A percentile compares a stretch with the other conserved stretches of the same genome.
Evolutionary conservation across 2,888 invertebrate genomes (phyloP).

Genomic region (Phoenoteleia sp.): DNA sequence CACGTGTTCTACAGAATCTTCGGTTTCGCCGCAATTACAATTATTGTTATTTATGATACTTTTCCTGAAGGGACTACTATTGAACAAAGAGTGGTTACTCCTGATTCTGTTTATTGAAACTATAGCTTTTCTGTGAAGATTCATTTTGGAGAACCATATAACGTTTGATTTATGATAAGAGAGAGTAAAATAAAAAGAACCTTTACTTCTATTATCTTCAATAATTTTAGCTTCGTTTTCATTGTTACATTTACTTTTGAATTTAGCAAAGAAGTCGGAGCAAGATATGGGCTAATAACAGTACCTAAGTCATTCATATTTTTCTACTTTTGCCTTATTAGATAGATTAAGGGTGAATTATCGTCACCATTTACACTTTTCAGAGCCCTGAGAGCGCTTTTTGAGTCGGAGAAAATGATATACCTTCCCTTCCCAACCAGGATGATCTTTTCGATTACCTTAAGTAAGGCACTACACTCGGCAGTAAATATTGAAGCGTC

Average conservation of each 20-base stretch:
- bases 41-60: conserved; percentile 5
- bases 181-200: conserved; percentile 20
- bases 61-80: conserved; percentile 26
- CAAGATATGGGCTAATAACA: no score
- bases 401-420: conserved; percentile 24
- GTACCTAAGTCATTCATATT: no score
- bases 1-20: conserved; percentile 19
- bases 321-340: not conserved
- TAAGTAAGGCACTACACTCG: conserved; percentile 56
- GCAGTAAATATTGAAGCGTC: conserved; percentile 58
- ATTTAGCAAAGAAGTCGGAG: not conserved
- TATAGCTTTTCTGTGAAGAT: conserved; percentile 28
- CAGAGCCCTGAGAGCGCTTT: conserved; percentile 16
- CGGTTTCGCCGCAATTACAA: conserved; percentile 9
- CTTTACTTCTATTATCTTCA: not conserved
- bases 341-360: no score
- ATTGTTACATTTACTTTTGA: conserved; percentile 8
- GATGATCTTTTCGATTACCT: conserved; percentile 27
- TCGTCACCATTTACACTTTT: not conserved
- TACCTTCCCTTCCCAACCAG: not conserved
- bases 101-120: conserved; percentile 31
- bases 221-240: not conserved
- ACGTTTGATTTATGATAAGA: not conserved
- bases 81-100: conserved; percentile 24
- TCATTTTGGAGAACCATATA: conserved; percentile 9